Evolutionary conservation across 1,140 invertebrate genomes (phyloP).

Genomic region (Eupristina koningsbergeri): DNA sequence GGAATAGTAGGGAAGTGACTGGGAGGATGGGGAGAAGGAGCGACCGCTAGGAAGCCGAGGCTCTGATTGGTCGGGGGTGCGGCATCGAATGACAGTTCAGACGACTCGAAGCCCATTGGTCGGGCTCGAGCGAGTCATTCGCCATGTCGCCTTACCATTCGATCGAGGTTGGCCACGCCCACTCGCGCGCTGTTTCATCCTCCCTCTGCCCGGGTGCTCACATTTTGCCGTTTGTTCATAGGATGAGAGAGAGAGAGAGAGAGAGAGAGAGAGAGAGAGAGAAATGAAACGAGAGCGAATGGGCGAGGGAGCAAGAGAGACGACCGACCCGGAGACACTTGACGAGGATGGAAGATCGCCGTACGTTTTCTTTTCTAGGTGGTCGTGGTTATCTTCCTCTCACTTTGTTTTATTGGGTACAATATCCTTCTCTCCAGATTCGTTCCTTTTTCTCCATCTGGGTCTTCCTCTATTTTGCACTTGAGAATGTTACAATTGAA

Average conservation of each 20-base stretch:
- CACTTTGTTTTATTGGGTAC: neutral
- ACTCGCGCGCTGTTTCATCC: neutral
- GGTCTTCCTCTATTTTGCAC: neutral
- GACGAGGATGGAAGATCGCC: no score
- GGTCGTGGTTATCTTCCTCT: neutral
- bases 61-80: slow-evolving; percentile 20
- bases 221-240: neutral
- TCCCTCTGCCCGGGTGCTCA: neutral
- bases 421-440: neutral
- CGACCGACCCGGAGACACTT: no score
- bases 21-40: neutral
- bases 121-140: neutral
- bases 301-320: neutral
- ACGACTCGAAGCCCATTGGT: neutral
- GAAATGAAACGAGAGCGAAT: neutral
- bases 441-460: neutral
- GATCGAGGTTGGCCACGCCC: neutral
- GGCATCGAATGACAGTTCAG: neutral
- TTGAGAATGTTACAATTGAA: neutral
- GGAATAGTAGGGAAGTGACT: no score
- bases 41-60: neutral
- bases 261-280: no score
- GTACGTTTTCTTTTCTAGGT: neutral
- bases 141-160: slow-evolving; percentile 3
- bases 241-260: neutral